These are phyloP conservation scores for Gastracanthus pulcherrimus DNA, from an alignment of 2,888 invertebrate genomes.

Conservation along the genomic window DNA sequence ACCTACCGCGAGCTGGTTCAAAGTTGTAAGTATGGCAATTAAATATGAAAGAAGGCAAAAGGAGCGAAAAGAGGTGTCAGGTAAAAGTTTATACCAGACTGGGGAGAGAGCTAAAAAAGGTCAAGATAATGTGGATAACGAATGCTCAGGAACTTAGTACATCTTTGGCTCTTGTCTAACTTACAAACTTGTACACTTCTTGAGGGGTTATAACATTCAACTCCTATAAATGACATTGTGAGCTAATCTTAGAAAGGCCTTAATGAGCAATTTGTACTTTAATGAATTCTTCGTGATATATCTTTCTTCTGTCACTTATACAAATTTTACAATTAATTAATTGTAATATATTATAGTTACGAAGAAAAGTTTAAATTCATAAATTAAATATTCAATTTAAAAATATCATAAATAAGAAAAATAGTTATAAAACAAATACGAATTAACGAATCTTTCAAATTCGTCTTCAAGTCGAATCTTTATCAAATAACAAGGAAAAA, in stretches of 20 bases:
- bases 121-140: background rate
- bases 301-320: too few species aligned
- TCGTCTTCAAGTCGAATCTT: too few species aligned
- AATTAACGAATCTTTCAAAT: too few species aligned
- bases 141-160: background rate
- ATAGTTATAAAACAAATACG: too few species aligned
- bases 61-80: background rate
- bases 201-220: background rate
- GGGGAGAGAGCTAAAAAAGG: background rate
- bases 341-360: too few species aligned
- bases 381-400: too few species aligned
- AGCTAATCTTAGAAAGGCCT: background rate
- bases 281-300: too few species aligned
- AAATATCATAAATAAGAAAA: too few species aligned
- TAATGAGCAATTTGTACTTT: background rate
- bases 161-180: background rate
- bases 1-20: background rate
- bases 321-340: too few species aligned
- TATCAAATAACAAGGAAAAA: too few species aligned
- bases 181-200: background rate
- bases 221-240: background rate
- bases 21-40: conserved; percentile 24
- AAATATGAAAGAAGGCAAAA: background rate
- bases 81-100: background rate
- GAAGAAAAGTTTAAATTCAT: too few species aligned